Evolutionary conservation across 2,797 vertebrate species (phyloP).

Genomic region (Pagetopsis macropterus): DNA sequence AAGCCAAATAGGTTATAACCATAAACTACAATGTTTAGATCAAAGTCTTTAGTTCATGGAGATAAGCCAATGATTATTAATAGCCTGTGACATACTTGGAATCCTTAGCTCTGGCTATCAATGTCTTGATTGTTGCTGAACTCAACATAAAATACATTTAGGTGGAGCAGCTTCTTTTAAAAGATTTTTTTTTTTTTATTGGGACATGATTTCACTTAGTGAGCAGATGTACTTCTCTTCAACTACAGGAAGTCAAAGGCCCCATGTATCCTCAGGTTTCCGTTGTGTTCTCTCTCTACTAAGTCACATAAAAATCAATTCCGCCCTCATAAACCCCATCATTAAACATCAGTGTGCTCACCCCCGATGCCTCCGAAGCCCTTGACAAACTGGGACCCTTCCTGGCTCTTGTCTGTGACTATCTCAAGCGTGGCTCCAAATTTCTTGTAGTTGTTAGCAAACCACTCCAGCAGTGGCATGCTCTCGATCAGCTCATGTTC

Average conservation of each 20-base stretch:
- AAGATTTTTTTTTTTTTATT: neutral
- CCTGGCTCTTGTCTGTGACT: conserved; percentile 99
- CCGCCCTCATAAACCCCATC: neutral
- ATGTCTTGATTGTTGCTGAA: conserved; percentile 19
- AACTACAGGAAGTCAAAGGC: too few relatives aligned
- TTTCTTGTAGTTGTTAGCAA: conserved; percentile 99
- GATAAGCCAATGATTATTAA: conserved; percentile 17
- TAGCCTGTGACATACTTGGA: conserved; percentile 24
- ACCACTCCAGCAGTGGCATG: conserved; percentile 99
- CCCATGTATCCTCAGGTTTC: too few relatives aligned
- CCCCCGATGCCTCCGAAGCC: conserved; percentile 99
- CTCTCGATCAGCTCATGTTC: conserved; percentile 98
- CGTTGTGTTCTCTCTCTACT: too few relatives aligned
- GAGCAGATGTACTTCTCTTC: too few relatives aligned
- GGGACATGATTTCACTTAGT: neutral
- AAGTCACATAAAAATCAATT: neutral
- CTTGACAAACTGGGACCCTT: conserved; percentile 99
- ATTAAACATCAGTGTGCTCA: conserved; percentile 69
- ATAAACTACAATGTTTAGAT: neutral
- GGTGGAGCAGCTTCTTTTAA: neutral
- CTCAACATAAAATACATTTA: neutral
- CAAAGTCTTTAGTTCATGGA: neutral
- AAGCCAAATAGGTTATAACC: neutral
- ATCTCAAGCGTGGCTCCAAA: conserved; percentile 99
- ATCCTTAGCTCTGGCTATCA: conserved; percentile 1